These are phyloP conservation scores for Oryzias celebensis DNA, from an alignment of 2,113 vertebrate genomes.

Conservation along the genomic window DNA sequence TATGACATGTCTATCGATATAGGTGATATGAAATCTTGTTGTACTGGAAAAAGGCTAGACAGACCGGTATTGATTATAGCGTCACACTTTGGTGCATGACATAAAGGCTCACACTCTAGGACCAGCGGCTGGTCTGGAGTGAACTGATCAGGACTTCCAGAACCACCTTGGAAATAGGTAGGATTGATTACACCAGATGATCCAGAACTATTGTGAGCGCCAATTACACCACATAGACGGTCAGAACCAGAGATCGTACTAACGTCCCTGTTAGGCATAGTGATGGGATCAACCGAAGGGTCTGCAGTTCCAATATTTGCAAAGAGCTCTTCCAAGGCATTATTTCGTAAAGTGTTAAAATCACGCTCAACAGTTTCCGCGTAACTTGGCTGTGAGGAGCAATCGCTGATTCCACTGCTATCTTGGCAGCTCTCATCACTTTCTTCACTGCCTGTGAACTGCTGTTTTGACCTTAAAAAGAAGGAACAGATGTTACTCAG, in stretches of 20 bases:
- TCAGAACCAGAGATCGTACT: background rate
- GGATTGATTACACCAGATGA: constrained; percentile 45
- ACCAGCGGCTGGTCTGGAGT: background rate
- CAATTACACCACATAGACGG: background rate
- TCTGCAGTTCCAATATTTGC: constrained; percentile 8
- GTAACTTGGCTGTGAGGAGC: constrained; percentile 46
- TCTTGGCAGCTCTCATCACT: constrained; percentile 16
- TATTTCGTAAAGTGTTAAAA: constrained; percentile 1
- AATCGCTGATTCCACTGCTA: constrained; percentile 35
- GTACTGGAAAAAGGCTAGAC: background rate
- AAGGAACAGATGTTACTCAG: constrained; percentile 3
- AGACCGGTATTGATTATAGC: background rate
- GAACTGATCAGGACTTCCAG: constrained; percentile 5
- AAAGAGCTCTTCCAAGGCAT: constrained; percentile 21
- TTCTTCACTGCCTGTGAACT: constrained; percentile 7
- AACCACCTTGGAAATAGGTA: constrained; percentile 33
- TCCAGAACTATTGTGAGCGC: constrained; percentile 11
- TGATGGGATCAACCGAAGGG: background rate
- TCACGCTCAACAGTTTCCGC: constrained; percentile 30
- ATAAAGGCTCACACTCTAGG: constrained; percentile 10
- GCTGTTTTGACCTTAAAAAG: constrained; percentile 40
- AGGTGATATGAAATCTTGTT: background rate
- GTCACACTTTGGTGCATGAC: constrained; percentile 5
- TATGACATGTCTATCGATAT: constrained; percentile 45
- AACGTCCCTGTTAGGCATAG: background rate